Base-by-base conservation (phyloP, 2,113 vertebrate species). In the Dendropsophus ebraccatus region DNA sequence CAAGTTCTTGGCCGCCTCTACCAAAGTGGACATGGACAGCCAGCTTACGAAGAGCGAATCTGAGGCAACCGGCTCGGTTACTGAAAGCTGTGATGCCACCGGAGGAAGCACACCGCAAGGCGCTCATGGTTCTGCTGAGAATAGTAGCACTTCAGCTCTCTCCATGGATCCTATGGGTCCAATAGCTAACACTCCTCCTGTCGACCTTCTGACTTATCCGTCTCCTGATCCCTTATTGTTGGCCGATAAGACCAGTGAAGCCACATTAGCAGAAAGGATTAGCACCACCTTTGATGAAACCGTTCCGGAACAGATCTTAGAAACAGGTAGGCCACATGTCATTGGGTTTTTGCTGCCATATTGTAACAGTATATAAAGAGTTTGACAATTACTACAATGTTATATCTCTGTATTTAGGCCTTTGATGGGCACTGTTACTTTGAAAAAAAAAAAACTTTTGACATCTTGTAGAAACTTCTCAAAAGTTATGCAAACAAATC, bases 11-110 rank as follows among this genome's bases (percentile, higher is more conserved):
- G n/a, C n/a, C n/a, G n/a, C n/a, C n/a, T n/a, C n/a, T n/a, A 92
- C 94, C 37, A 96, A 94, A 87, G 90, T 95, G 88, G 92, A 92
- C 92, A 97, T 96, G 90, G 94, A 94, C 58, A 91, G 91, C 82
- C 96, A 96, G 86, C 93, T 94, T 88, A 93, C 92, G 25, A 95
- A 95, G 89, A 94, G 94, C 89, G 90, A 93, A 87, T 92, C 92
- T 4, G 94, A 93, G 47, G 88, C 95, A 56, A 94, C 95, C 81
- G 95, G 94, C 87, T 32, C 52, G 14, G 25, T 37, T 28, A n/a
- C 23, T 23, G 69, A 56, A 28, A 60, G 49, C 47, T 69, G 74
- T 16, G 74, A 85, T 14, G 74, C 28, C 28, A 10, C 21, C 25
- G 76, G 50, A 9, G 54, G 52, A 52, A 16, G 65, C 37, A 52